These are phyloP conservation scores for Drosophila maculinotata DNA, from an alignment of 2,888 invertebrate genomes.

Conservation along the genomic window DNA sequence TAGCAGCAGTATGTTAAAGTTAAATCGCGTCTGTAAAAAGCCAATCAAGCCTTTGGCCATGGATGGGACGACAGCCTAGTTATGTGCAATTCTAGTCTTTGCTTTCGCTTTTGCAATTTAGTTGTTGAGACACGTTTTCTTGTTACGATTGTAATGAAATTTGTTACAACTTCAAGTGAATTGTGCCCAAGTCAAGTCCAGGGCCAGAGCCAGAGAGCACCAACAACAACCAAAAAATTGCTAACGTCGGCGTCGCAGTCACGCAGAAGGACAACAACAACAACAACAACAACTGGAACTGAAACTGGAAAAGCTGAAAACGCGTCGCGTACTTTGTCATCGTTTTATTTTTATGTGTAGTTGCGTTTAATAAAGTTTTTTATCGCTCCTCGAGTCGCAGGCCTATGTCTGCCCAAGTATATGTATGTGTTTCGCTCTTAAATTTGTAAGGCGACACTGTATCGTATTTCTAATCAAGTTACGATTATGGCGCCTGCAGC, in stretches of 20 bases:
- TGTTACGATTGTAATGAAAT: constrained; percentile 81
- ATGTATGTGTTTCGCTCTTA: constrained; percentile 10
- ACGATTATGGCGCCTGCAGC: constrained; percentile 58
- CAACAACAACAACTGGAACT: constrained; percentile 45
- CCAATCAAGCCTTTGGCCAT: constrained; percentile 68
- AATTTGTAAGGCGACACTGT: constrained; percentile 24
- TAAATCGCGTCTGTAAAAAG: constrained; percentile 37
- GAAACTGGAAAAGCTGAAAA: constrained; percentile 27
- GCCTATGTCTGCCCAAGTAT: neutral
- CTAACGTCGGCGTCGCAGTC: constrained; percentile 42
- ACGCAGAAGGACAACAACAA: constrained; percentile 53
- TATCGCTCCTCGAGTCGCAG: constrained; percentile 28
- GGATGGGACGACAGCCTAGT: constrained; percentile 27
- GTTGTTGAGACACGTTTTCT: constrained; percentile 77
- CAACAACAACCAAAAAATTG: constrained; percentile 34
- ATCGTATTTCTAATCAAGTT: constrained; percentile 72
- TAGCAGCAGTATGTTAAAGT: constrained; percentile 37
- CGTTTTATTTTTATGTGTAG: constrained; percentile 78
- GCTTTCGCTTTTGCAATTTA: constrained; percentile 71
- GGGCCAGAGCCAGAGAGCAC: constrained; percentile 1
- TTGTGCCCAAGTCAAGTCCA: constrained; percentile 45
- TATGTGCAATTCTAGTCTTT: constrained; percentile 57
- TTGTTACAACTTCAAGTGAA: constrained; percentile 76
- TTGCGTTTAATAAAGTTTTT: constrained; percentile 81
- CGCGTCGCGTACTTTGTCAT: constrained; percentile 77